Evolutionary conservation across 2,888 invertebrate genomes (phyloP), one percentile per base, ranked within the genome.

Genomic region (Clusia tigrina): DNA sequence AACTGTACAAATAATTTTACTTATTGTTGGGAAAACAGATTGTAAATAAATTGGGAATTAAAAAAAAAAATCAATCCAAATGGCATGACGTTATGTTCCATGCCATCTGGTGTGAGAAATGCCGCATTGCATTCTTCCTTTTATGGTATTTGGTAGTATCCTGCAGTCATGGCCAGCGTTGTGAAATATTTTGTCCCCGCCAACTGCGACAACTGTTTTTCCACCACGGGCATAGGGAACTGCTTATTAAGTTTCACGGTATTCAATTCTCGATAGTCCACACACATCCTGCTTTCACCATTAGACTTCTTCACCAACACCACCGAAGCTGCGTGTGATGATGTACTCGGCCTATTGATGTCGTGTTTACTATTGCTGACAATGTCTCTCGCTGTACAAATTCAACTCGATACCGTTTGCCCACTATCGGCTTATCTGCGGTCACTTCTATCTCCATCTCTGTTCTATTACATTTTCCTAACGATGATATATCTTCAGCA

Each of bases 51-150:
- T n/a, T n/a, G n/a, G n/a, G n/a, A n/a, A n/a, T n/a, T n/a, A n/a
- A n/a, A n/a, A n/a, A n/a, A n/a, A n/a, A n/a, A n/a, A n/a, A 68
- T 42, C 9, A 79, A 65, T 2, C 79, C 81, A 64, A 80, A 83
- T 2, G 78, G 76, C 74, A 81, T 74, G 0, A 68, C 42, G 1
- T 65, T 54, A 56, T 70, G 78, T 66, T 80, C 79, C 3, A 76
- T 63, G 6, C 77, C 78, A 42, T 74, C 75, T 0, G 71, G 73
- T 5, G 78, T 81, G 1, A 73, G 69, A 42, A 80, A 76, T 0
- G 74, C 75, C 0, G 78, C 80, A 18, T 73, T 69, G 26, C 74
- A 74, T 2, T 77, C 54, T 23, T 57, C 53, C 18, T 51, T 54
- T 6, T 60, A 18, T 17, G 56, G 62, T 6, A 65, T 60, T 18